phyloP scores from a whole-genome alignment of 2,888 invertebrate genomes.

The Achlya flavicornis region DNA sequence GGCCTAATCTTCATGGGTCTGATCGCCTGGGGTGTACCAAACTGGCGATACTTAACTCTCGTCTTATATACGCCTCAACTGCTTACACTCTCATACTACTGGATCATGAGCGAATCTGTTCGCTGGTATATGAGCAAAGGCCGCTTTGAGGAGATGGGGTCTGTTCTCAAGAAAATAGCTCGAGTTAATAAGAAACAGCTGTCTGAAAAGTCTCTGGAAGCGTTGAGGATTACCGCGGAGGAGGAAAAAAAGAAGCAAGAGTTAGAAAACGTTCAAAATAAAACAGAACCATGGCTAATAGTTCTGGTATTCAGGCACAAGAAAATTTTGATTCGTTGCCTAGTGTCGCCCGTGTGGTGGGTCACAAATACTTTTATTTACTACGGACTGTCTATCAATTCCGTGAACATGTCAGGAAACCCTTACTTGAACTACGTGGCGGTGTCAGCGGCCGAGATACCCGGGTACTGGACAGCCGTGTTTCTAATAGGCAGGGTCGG shows the following conservation, averaged over 20 bases:
- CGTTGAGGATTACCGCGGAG: constrained; percentile 47
- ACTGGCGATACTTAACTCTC: constrained; percentile 87
- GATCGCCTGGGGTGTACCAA: constrained; percentile 86
- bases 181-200: constrained; percentile 77
- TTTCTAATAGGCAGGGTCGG: constrained; percentile 85
- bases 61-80: constrained; percentile 87
- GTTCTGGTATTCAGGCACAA: constrained; percentile 54
- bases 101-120: constrained; percentile 87
- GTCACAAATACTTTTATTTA: constrained; percentile 86
- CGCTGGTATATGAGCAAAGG: constrained; percentile 90
- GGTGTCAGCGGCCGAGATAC: constrained; percentile 86
- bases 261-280: constrained; percentile 25
- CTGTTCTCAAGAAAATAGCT: constrained; percentile 84
- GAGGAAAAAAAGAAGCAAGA: constrained; percentile 42
- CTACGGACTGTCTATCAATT: constrained; percentile 87
- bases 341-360: constrained; percentile 83
- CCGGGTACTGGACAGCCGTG: constrained; percentile 85
- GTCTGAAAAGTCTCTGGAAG: constrained; percentile 53
- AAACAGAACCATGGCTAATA: constrained; percentile 54
- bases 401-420: constrained; percentile 86
- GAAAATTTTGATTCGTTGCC: constrained; percentile 44
- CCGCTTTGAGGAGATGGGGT: constrained; percentile 85
- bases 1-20: constrained; percentile 87
- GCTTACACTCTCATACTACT: constrained; percentile 85
- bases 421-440: constrained; percentile 86